phyloP scores from a whole-genome alignment of 1,140 invertebrate species.

The Delia radicum region DNA sequence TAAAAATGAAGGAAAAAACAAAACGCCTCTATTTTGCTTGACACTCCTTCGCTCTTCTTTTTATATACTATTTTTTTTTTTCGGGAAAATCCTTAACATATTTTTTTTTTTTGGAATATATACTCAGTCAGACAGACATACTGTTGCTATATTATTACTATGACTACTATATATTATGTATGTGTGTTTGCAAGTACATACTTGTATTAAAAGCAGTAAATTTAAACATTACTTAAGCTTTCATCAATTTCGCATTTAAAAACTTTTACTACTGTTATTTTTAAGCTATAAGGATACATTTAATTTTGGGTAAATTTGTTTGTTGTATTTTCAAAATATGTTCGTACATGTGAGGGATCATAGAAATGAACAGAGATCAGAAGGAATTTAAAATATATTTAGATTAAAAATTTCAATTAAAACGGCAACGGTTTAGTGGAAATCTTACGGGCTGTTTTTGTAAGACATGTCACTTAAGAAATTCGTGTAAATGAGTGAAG shows the following conservation, averaged over 20 bases:
- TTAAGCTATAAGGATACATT: neutral
- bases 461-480: too few species aligned
- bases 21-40: neutral
- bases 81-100: neutral
- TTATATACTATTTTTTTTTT: neutral
- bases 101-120: neutral
- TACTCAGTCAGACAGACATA: too few species aligned
- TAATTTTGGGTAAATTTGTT: neutral
- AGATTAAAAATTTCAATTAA: too few species aligned
- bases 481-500: too few species aligned
- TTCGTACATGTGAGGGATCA: too few species aligned
- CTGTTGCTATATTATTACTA: neutral
- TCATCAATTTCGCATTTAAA: constrained; percentile 35
- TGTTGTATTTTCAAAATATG: too few species aligned
- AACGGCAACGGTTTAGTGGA: too few species aligned
- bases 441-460: too few species aligned
- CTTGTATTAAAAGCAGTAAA: constrained; percentile 30
- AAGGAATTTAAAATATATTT: too few species aligned
- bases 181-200: neutral
- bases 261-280: constrained; percentile 10
- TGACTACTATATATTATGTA: neutral
- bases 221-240: constrained; percentile 35
- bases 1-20: neutral
- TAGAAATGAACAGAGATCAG: too few species aligned
- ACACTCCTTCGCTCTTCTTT: neutral